Conservation (phyloP, 2,797 vertebrate genomes). For the Apodemus agrarius region DNA sequence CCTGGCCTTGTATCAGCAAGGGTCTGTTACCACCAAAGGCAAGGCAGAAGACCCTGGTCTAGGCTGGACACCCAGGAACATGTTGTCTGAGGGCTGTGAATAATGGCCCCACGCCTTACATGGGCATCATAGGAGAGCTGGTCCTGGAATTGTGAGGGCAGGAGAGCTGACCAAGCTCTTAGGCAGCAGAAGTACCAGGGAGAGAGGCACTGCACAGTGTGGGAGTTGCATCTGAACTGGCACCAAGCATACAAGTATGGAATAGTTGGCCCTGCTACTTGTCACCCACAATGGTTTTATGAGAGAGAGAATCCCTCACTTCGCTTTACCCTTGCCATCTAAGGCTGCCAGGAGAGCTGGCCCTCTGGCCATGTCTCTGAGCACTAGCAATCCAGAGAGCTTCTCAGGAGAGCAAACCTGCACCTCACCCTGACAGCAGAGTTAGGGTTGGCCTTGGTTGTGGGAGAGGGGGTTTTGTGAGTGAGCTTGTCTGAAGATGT, state of each 20-base stretch:
- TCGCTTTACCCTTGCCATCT: not conserved
- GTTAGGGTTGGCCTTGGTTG: not conserved
- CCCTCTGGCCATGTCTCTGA: too few species aligned
- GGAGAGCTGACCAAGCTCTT: not conserved
- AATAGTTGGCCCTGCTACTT: not conserved
- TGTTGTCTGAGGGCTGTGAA: too few species aligned
- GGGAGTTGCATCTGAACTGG: not conserved
- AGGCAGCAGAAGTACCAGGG: not conserved
- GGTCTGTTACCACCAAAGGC: too few species aligned
- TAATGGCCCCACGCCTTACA: too few species aligned
- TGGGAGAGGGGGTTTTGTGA: not conserved
- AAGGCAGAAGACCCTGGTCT: too few species aligned
- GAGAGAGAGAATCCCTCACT: not conserved
- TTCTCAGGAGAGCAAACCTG: too few species aligned
- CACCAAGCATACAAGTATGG: not conserved
- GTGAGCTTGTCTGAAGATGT: not conserved
- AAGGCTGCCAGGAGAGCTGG: not conserved
- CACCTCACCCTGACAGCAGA: not conserved
- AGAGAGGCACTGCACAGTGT: not conserved
- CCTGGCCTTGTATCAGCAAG: too few species aligned
- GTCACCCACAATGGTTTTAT: not conserved
- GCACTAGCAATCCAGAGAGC: too few species aligned
- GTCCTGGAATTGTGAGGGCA: too few species aligned
- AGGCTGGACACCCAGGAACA: too few species aligned
- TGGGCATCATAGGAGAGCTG: too few species aligned